Evolutionary conservation across 2,888 invertebrate genomes (phyloP), one percentile per base, ranked within the genome.

Genomic region (Achlya flavicornis): DNA sequence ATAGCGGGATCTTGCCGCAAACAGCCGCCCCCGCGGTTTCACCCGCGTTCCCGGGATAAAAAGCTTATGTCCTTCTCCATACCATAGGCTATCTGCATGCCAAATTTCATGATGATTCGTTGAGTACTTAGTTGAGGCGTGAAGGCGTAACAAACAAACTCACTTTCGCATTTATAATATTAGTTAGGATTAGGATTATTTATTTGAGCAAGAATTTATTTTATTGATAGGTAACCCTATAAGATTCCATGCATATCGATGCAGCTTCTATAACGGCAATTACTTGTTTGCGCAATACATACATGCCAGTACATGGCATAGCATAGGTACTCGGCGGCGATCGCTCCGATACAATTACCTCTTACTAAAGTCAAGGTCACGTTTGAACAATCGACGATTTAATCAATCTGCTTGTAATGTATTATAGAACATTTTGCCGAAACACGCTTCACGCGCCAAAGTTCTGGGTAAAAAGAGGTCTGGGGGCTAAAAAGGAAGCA

Each of bases 191-290:
- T n/a, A n/a, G n/a, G n/a, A n/a, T 26, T 26, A 26, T 26, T 26
- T 26, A 26, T 26, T 26, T 26, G 4, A 19, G 3, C 11, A 33
- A 7, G 6, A 5, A 14, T 43, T 60, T 14, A 19, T 26, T 12
- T 41, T 43, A 60, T 43, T 38, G 38, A 19, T 59, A 53, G 71
- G 53, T 69, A 75, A 63, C 71, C 73, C 73, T 76, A 63, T 64
- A 67, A 19, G 53, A 19, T 65, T 66, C 65, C 81, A 75, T 75
- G 81, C 81, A 83, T 76, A 77, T 64, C 71, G 74, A 68, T 78
- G 78, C 79, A 70, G 67, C 72, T 76, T 72, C 76, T 76, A 77
- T 86, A 87, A 86, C 88, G 84, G 87, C 83, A 84, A 77, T 84
- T 81, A 80, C 77, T 76, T 79, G 73, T 79, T 83, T 81, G 82